Conservation (phyloP, 1,140 invertebrate species). For the Gryon sp. region DNA sequence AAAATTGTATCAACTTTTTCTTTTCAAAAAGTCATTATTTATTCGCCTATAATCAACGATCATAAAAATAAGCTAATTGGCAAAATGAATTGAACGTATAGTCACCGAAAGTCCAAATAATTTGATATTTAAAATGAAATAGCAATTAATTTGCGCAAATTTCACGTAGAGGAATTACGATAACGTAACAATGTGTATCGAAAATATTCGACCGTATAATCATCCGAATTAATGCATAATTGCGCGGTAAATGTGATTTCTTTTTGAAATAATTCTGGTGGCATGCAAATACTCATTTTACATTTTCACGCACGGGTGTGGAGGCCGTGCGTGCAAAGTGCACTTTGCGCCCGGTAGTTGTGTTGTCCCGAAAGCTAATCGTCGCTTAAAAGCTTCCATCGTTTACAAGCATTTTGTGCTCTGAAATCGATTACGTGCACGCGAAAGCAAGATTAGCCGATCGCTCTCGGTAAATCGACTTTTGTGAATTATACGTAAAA, state of each 20-base stretch:
- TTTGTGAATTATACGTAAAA: slow-evolving; percentile 16
- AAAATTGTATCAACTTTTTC: too few species aligned
- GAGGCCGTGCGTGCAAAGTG: background rate
- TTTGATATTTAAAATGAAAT: too few species aligned
- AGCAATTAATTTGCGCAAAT: too few species aligned
- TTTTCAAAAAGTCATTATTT: too few species aligned
- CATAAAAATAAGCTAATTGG: too few species aligned
- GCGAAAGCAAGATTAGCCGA: slow-evolving; percentile 27
- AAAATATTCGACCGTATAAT: background rate
- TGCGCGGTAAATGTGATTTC: background rate
- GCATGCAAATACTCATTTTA: background rate
- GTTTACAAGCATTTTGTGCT: slow-evolving; percentile 31
- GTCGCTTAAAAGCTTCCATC: slow-evolving; percentile 22
- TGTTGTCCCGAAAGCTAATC: slow-evolving; percentile 23
- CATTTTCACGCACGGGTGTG: background rate
- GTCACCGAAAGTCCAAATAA: too few species aligned
- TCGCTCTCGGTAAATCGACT: slow-evolving; percentile 30
- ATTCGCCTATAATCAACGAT: too few species aligned
- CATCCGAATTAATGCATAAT: slow-evolving; percentile 10
- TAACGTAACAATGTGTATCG: too few species aligned
- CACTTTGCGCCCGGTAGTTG: background rate
- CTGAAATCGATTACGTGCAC: slow-evolving; percentile 33
- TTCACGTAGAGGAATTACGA: too few species aligned
- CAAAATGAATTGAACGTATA: too few species aligned
- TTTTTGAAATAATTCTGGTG: too few species aligned